Conservation (phyloP, 2,888 invertebrate species). For the Agrotis segetum region DNA sequence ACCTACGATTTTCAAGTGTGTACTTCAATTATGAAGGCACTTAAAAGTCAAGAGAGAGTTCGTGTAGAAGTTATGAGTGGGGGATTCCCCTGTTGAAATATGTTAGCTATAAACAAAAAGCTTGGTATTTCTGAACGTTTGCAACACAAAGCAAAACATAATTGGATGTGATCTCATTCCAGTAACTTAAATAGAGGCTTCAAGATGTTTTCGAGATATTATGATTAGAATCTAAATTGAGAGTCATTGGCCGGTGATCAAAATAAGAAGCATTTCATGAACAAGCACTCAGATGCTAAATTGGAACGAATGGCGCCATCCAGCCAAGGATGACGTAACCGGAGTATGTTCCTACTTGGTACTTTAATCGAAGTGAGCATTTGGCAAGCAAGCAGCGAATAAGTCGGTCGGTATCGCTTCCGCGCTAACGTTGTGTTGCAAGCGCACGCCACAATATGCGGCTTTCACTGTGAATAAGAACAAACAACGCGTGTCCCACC, state of each 20-base stretch:
- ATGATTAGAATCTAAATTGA: slow-evolving; percentile 49
- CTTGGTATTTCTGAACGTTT: slow-evolving; percentile 16
- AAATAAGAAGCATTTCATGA: slow-evolving; percentile 61
- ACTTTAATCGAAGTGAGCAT: slow-evolving; percentile 58
- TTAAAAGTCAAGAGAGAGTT: neutral
- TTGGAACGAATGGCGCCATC: slow-evolving; percentile 62
- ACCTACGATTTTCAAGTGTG: neutral
- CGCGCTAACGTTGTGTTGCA: slow-evolving; percentile 64
- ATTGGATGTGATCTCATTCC: slow-evolving; percentile 28
- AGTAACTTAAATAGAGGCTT: slow-evolving; percentile 16
- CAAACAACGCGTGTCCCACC: slow-evolving; percentile 41
- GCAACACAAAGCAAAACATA: slow-evolving; percentile 16
- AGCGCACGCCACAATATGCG: slow-evolving; percentile 67
- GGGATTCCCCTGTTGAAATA: slow-evolving; percentile 17
- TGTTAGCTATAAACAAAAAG: slow-evolving; percentile 18
- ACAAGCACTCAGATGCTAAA: slow-evolving; percentile 56
- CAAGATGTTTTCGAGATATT: slow-evolving; percentile 35
- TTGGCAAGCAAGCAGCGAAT: slow-evolving; percentile 61
- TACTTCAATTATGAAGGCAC: neutral
- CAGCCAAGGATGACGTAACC: slow-evolving; percentile 57
- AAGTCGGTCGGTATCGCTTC: slow-evolving; percentile 63
- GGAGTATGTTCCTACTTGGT: slow-evolving; percentile 50
- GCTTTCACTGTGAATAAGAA: slow-evolving; percentile 76
- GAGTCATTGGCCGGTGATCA: slow-evolving; percentile 57
- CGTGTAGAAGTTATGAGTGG: neutral